Base-by-base conservation (phyloP, 2,113 vertebrate species). In the Catharus minimus region DNA sequence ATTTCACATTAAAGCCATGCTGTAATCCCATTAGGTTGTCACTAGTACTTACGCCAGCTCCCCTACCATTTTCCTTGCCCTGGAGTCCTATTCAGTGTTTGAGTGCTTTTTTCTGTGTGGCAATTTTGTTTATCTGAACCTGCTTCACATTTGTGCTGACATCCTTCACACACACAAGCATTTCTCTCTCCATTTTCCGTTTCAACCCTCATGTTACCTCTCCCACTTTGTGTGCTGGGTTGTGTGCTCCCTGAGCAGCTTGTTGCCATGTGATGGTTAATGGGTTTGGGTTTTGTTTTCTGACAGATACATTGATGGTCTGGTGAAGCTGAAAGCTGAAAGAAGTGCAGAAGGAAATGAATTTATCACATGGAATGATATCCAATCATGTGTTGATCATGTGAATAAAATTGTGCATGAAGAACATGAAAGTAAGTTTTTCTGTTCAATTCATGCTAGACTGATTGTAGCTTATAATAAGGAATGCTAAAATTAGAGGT, bases 281-380 rank as follows among this genome's bases (percentile, higher is more conserved):
- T 80, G 15, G 15, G 24, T 88, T 49, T 43, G 68, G 9, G 11
- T 71, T 91, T 47, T 92, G 4, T 86, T 94, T 58, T 87, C 71
- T 47, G 74, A 43, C 97, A 99, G 99, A 89, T 99, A 99, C 27
- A 95, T 99, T 1, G 99, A 99, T 49, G 99, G 99, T 66, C 92
- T 99, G 96, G 96, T 99, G 97, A 98, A 98, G 68, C 95, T 99
- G 32, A 99, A 99, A 95, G 96, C 97, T 13, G 97, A 97, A 44
- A 97, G 96, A 11, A 95, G 83, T 46, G 97, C 97, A 52, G 97
- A 98, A 41, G 98, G 98, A 38, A 95, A 77, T 27, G 98, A 98
- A 22, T 99, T 98, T 52, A 96, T 99, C 67, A 99, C 99, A 0
- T 99, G 99, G 99, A 99, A 99, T n/a, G 99, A 99, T 97, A 99